A percentile compares a stretch with the other conserved stretches of the same genome.
Evolutionary conservation across 1,140 invertebrate genomes (phyloP).

Genomic region (Temnothorax curvispinosus): DNA sequence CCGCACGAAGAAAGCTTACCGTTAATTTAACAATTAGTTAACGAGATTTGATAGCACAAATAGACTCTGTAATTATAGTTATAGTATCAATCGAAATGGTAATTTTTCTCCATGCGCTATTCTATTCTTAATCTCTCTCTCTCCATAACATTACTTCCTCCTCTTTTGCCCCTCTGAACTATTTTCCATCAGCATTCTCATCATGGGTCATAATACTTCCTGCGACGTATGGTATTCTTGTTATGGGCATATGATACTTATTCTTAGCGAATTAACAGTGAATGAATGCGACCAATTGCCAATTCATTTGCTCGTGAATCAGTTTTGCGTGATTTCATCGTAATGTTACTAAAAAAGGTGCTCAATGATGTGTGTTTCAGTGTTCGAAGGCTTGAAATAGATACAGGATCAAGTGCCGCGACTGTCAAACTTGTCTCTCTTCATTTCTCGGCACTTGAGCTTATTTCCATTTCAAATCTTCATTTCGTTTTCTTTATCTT

Average conservation of each 20-base stretch:
- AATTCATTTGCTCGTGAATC: conserved; percentile 38
- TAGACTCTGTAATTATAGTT: not conserved
- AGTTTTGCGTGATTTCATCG: conserved; percentile 30
- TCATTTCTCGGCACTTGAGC: not conserved
- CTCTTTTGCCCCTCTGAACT: not conserved
- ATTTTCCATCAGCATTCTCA: conserved; percentile 38
- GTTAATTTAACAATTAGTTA: not conserved
- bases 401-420: not conserved
- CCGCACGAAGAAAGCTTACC: conserved; percentile 21
- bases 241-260: conserved; percentile 55
- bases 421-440: not conserved
- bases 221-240: conserved; percentile 46
- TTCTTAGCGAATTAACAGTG: conserved; percentile 41
- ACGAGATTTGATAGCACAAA: not conserved
- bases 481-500: not conserved
- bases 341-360: not conserved
- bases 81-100: not conserved
- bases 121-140: conserved; percentile 10
- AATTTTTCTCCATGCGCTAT: conserved; percentile 16
- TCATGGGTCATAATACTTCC: conserved; percentile 24
- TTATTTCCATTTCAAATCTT: conserved; percentile 2
- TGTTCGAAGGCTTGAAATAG: not conserved
- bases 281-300: conserved; percentile 44
- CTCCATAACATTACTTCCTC: not conserved
- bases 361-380: conserved; percentile 25